Percentiles rank a stretch among this genome's conserved stretches.
Conservation (phyloP, 2,113 vertebrate species). For the Fulmarus glacialis region DNA sequence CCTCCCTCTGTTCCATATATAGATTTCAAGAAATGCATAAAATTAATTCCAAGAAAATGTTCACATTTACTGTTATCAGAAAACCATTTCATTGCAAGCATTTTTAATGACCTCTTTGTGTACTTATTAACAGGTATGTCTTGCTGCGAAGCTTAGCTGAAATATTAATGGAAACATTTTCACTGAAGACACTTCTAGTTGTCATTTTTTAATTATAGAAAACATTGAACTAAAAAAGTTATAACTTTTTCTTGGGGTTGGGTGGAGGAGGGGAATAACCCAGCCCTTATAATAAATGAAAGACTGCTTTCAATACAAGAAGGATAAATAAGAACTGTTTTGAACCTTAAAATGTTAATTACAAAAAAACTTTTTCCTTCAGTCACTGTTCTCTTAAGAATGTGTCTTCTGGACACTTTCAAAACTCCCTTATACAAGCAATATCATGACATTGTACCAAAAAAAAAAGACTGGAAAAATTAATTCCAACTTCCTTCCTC, state of each 20-base stretch:
- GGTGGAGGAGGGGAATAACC: neutral
- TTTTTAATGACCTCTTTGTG: neutral
- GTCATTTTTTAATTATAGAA: neutral
- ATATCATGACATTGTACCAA: neutral
- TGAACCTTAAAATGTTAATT: neutral
- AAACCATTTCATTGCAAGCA: neutral
- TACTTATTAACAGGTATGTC: neutral
- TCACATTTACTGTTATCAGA: neutral
- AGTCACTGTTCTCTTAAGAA: neutral
- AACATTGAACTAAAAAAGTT: neutral
- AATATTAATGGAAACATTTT: slow-evolving; percentile 16
- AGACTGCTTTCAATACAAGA: neutral
- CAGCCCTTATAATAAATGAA: neutral
- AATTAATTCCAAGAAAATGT: neutral
- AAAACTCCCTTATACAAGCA: neutral
- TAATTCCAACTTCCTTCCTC: neutral
- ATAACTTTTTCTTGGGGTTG: neutral
- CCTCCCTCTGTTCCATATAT: neutral
- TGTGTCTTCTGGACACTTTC: neutral
- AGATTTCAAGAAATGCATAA: neutral
- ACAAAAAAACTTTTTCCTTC: neutral
- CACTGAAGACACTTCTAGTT: neutral
- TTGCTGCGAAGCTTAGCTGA: neutral
- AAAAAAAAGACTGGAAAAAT: neutral
- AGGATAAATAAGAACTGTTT: neutral